These are phyloP conservation scores for Chionodraco myersi DNA, from an alignment of 2,113 vertebrate genomes.

Conservation along the genomic window DNA sequence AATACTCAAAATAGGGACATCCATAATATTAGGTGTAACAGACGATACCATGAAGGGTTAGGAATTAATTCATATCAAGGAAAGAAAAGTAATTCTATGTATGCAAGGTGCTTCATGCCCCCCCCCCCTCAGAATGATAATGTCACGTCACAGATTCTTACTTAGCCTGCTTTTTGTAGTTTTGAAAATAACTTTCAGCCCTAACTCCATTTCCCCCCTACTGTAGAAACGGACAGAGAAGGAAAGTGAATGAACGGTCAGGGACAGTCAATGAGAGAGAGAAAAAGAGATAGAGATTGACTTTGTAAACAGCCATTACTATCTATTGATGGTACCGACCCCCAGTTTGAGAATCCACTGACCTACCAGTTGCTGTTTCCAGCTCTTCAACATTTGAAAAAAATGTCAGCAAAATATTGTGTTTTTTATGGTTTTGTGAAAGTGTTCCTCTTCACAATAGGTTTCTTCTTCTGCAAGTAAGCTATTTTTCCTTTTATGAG, in stretches of 20 bases:
- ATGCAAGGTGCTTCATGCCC: not conserved
- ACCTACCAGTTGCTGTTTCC: not conserved
- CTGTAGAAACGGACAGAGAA: too few relatives aligned
- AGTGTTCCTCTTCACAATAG: not conserved
- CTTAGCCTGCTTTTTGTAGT: too few relatives aligned
- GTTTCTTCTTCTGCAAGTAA: not conserved
- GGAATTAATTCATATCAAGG: slow-evolving; percentile 37
- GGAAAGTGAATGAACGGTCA: too few relatives aligned
- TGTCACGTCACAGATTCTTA: too few relatives aligned
- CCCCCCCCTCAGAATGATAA: too few relatives aligned
- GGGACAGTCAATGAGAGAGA: too few relatives aligned
- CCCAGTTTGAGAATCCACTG: too few relatives aligned
- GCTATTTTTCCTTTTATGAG: not conserved
- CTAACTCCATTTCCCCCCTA: too few relatives aligned
- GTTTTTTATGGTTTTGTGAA: not conserved
- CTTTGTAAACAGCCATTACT: too few relatives aligned
- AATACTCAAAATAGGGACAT: slow-evolving; percentile 30
- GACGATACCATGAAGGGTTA: not conserved
- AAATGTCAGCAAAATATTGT: not conserved
- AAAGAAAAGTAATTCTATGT: slow-evolving; percentile 14
- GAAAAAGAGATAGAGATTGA: too few relatives aligned
- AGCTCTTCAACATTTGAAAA: not conserved
- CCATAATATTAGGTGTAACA: slow-evolving; percentile 15
- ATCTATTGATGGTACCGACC: too few relatives aligned
- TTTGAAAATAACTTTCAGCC: too few relatives aligned